phyloP scores from a whole-genome alignment of 2,888 invertebrate species.

The Crossocerus cetratus region DNA sequence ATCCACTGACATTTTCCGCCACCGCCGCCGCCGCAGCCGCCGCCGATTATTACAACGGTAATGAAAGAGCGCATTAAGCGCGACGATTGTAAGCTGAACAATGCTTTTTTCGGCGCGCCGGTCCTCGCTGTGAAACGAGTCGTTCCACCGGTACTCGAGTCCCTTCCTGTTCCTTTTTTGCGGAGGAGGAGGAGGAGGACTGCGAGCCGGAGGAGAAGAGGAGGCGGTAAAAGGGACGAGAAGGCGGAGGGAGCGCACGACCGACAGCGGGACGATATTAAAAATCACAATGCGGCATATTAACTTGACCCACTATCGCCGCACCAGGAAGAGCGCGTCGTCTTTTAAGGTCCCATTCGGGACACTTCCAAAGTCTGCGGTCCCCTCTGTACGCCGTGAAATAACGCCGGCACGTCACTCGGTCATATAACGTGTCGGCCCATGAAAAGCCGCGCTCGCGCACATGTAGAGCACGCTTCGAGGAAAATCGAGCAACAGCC shows the following conservation, averaged over 20 bases:
- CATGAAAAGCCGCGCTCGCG: constrained; percentile 21
- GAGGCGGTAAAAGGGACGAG: constrained; percentile 25
- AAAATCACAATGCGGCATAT: constrained; percentile 72
- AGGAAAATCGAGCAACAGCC: no score
- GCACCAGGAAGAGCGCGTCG: constrained; percentile 60
- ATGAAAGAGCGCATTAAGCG: constrained; percentile 48
- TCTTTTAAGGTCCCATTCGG: constrained; percentile 57
- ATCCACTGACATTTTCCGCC: no score
- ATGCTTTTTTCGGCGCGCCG: constrained; percentile 56
- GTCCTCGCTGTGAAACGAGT: constrained; percentile 57
- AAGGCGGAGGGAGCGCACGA: constrained; percentile 46
- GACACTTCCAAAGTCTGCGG: constrained; percentile 41
- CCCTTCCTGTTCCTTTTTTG: constrained; percentile 59
- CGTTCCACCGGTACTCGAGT: constrained; percentile 69
- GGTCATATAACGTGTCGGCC: constrained; percentile 9
- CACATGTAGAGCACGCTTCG: no score
- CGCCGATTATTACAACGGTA: no score
- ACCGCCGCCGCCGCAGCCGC: no score
- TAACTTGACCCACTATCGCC: constrained; percentile 70
- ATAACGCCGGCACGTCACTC: no score
- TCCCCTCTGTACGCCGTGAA: constrained; percentile 17
- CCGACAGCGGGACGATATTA: constrained; percentile 65
- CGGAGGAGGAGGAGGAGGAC: constrained; percentile 49
- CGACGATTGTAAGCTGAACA: constrained; percentile 57
- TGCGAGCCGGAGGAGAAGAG: constrained; percentile 41